Percentiles rank a stretch among this genome's conserved stretches.
phyloP scores from a whole-genome alignment of 2,888 invertebrate species.

The Cephus rjabovi region DNA sequence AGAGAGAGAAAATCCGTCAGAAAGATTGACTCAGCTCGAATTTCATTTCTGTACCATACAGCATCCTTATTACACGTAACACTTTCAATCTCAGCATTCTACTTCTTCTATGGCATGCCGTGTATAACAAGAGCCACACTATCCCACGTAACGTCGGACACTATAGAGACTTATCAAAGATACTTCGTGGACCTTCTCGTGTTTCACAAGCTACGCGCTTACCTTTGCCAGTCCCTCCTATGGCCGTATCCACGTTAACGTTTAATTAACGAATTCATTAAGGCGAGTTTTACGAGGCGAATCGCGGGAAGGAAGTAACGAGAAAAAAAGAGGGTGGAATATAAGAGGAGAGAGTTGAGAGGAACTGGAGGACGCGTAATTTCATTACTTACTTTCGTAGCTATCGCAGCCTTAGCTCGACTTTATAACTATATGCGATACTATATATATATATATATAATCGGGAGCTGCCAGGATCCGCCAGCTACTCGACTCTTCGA shows the following conservation, averaged over 20 bases:
- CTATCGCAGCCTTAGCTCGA: neutral
- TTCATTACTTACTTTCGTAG: neutral
- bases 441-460: no score
- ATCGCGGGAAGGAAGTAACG: neutral
- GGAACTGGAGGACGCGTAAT: neutral
- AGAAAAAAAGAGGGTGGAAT: neutral
- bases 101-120: no score
- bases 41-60: neutral
- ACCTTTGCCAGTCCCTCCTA: neutral
- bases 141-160: neutral
- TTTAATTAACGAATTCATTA: conserved; percentile 8
- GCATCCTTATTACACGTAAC: neutral
- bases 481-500: neutral
- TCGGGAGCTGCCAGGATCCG: neutral
- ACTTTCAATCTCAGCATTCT: neutral
- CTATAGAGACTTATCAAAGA: neutral
- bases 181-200: neutral
- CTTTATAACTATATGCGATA: no score
- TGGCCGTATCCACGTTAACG: neutral
- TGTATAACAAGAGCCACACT: neutral
- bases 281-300: neutral
- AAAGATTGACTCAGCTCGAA: neutral
- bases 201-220: neutral
- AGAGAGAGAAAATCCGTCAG: neutral
- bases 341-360: neutral